Evolutionary conservation across 2,888 invertebrate species (phyloP).

Genomic region (Hypena proboscidalis): DNA sequence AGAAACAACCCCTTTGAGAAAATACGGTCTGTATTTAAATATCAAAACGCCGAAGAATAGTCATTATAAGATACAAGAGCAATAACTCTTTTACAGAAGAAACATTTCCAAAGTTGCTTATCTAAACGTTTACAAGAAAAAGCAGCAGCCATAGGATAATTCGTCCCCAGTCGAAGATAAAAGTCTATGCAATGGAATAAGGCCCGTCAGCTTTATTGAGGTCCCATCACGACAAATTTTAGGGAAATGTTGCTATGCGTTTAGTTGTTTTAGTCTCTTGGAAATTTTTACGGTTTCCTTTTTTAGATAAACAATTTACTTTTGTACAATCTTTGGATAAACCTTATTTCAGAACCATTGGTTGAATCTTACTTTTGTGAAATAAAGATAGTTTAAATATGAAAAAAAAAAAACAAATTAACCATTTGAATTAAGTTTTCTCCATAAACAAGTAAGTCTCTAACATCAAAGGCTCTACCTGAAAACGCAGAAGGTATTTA

Average conservation of each 20-base stretch:
- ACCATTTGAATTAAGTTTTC: not conserved
- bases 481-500: constrained; percentile 57
- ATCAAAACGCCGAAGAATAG: constrained; percentile 11
- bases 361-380: too few relatives aligned
- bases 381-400: too few relatives aligned
- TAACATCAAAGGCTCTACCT: constrained; percentile 37
- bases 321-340: not conserved
- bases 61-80: constrained; percentile 20
- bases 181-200: constrained; percentile 43
- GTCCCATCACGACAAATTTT: constrained; percentile 14
- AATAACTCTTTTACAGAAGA: constrained; percentile 29
- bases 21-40: constrained; percentile 4
- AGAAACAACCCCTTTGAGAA: not conserved
- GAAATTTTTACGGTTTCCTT: not conserved
- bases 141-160: constrained; percentile 30
- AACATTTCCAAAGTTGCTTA: constrained; percentile 34
- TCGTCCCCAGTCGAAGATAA: constrained; percentile 43
- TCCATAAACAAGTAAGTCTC: constrained; percentile 7
- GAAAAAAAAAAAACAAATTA: too few relatives aligned
- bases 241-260: constrained; percentile 8
- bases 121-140: constrained; percentile 33
- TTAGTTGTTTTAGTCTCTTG: not conserved
- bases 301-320: not conserved
- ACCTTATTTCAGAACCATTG: too few relatives aligned
- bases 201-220: constrained; percentile 39